These are phyloP conservation scores for Trichechus manatus DNA, from an alignment of 2,113 vertebrate species.

Conservation along the genomic window DNA sequence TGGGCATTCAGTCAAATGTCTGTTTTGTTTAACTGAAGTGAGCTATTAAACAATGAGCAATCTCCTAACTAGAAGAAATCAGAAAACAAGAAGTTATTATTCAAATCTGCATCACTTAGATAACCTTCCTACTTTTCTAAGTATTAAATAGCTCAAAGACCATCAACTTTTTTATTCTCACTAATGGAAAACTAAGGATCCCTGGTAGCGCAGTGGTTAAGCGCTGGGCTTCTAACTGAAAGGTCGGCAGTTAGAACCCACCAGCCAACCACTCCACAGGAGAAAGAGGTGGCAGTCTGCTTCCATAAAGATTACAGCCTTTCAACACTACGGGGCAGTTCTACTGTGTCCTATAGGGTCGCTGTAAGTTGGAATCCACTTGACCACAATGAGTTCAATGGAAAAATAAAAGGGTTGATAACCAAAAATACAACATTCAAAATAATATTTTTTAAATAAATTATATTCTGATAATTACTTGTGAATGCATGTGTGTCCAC, in stretches of 20 bases:
- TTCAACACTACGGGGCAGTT: too few relatives aligned
- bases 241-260: neutral
- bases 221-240: neutral
- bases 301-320: neutral
- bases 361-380: too few relatives aligned
- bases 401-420: neutral
- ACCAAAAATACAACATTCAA: conserved; percentile 18
- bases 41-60: conserved; percentile 58
- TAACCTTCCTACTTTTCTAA: conserved; percentile 34
- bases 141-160: neutral
- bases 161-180: conserved; percentile 20
- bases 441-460: conserved; percentile 35
- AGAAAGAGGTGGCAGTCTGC: neutral
- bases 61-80: conserved; percentile 17
- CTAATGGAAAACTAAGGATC: conserved; percentile 4
- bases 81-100: conserved; percentile 53
- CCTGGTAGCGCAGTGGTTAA: neutral
- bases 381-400: too few relatives aligned
- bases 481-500: neutral
- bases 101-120: conserved; percentile 51
- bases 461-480: conserved; percentile 35
- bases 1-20: neutral
- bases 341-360: too few relatives aligned
- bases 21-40: conserved; percentile 57
- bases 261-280: neutral